phyloP scores from a whole-genome alignment of 2,888 invertebrate species.

The Petrophora chlorosata region DNA sequence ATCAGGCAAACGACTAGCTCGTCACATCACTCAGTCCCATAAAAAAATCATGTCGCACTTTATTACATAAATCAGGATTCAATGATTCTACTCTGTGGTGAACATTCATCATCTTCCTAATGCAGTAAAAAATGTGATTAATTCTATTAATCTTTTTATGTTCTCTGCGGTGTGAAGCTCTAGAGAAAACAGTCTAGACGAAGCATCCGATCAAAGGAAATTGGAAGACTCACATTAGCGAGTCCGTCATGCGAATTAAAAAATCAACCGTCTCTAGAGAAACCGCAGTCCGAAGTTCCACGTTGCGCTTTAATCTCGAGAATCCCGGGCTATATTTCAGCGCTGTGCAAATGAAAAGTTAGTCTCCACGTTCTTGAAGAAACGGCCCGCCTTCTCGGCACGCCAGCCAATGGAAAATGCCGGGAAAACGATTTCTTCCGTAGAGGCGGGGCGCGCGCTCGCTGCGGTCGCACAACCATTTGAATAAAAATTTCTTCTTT shows the following conservation, averaged over 20 bases:
- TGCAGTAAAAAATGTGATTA: no score
- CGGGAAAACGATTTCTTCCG: slow-evolving; percentile 79
- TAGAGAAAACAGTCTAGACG: no score
- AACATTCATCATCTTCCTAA: no score
- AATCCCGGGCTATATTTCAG: slow-evolving; percentile 69
- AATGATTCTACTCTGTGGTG: no score
- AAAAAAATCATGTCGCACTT: no score
- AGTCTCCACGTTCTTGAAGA: slow-evolving; percentile 72
- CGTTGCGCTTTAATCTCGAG: slow-evolving; percentile 73
- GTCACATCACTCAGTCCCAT: no score
- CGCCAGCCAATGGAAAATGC: slow-evolving; percentile 80
- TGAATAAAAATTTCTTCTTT: slow-evolving; percentile 76
- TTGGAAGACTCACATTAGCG: slow-evolving; percentile 52
- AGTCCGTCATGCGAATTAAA: slow-evolving; percentile 48
- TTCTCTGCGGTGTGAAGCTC: no score
- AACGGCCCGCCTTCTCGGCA: slow-evolving; percentile 67
- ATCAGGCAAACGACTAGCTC: no score
- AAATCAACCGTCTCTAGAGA: slow-evolving; percentile 57
- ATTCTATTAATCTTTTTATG: no score
- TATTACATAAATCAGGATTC: no score
- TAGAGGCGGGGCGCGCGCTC: slow-evolving; percentile 71
- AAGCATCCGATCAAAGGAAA: slow-evolving; percentile 37
- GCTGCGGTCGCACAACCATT: slow-evolving; percentile 76
- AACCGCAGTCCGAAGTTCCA: slow-evolving; percentile 75
- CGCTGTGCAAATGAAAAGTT: slow-evolving; percentile 82